Evolutionary conservation across 2,797 vertebrate genomes (phyloP), one percentile per base, ranked within the genome.

Genomic region (Buphagus erythrorhynchus): DNA sequence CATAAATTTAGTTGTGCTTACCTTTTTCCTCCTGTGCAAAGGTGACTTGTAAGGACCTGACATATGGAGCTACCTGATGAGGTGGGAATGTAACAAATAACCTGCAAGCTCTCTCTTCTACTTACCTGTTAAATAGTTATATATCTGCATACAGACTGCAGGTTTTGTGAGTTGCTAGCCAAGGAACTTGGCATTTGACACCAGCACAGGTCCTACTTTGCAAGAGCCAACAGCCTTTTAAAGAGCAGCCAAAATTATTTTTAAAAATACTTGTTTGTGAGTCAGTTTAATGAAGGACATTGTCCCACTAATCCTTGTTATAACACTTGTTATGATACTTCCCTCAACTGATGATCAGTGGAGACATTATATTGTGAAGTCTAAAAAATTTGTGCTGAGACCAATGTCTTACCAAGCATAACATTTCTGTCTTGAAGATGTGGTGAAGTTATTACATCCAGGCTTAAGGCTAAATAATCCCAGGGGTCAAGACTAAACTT

Each of bases 381-480:
- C 62, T 93, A 52, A 29, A 58, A 80, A 65, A 35, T 67, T 40
- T 80, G 25, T 77, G 7, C 40, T 54, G 46, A 74, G 57, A 25
- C 10, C 0, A 6, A 38, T 2, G 2, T 36, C 21, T 66, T 65
- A 62, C n/a, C 26, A 72, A 74, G 45, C 8, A 57, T 11, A 93
- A 10, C 6, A 54, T 35, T 67, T 92, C 54, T 86, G 24, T 57
- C 38, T 38, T 72, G 36, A 87, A 62, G 38, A 51, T 20, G 1
- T 38, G 10, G 45, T 82, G 40, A 94, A 91, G 65, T 91, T 83
- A 71, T 58, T 92, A 46, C 63, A 93, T 87, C 42, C 40, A 84
- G 90, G 68, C 35, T 87, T 66, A 92, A 93, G 92, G 88, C 77
- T 87, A 91, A 91, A 67, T 82, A 85, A 87, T 92, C 65, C 72